Evolutionary conservation across 1,140 invertebrate genomes (phyloP).

Genomic region (Orius insidiosus): DNA sequence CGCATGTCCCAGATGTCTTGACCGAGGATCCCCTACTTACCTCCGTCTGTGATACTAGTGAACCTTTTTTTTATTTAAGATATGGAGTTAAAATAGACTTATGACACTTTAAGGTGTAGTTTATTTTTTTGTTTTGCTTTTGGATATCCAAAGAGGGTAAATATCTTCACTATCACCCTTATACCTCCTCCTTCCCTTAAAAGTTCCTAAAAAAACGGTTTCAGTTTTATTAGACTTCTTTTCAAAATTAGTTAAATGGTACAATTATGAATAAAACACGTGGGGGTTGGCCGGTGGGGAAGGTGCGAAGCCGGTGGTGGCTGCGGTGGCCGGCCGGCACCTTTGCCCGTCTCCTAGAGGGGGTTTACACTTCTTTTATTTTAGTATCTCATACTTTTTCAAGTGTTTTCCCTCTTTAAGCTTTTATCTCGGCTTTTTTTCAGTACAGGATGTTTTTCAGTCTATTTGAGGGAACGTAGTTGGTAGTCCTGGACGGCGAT

Average conservation of each 20-base stretch:
- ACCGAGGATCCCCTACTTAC: slow-evolving; percentile 1
- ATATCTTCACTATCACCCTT: background rate
- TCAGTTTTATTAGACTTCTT: too few relatives aligned
- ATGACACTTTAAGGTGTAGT: slow-evolving; percentile 1
- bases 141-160: slow-evolving; percentile 1
- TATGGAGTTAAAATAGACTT: background rate
- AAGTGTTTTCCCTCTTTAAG: too few relatives aligned
- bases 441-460: background rate
- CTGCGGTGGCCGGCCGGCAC: too few relatives aligned
- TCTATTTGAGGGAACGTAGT: background rate
- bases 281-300: too few relatives aligned
- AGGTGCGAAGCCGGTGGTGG: too few relatives aligned
- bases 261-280: too few relatives aligned
- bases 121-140: slow-evolving; percentile 1
- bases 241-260: too few relatives aligned
- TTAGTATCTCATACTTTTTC: too few relatives aligned
- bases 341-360: too few relatives aligned
- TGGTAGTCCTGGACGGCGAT: slow-evolving; percentile 4
- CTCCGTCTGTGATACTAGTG: slow-evolving; percentile 6
- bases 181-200: too few relatives aligned
- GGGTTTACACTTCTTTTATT: too few relatives aligned
- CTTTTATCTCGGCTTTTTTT: background rate
- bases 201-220: too few relatives aligned
- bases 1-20: slow-evolving; percentile 7
- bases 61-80: background rate